Percentiles rank a stretch among this genome's conserved stretches.
These are phyloP conservation scores for Diabrotica balteata DNA, from an alignment of 2,888 invertebrate genomes.

Conservation along the genomic window DNA sequence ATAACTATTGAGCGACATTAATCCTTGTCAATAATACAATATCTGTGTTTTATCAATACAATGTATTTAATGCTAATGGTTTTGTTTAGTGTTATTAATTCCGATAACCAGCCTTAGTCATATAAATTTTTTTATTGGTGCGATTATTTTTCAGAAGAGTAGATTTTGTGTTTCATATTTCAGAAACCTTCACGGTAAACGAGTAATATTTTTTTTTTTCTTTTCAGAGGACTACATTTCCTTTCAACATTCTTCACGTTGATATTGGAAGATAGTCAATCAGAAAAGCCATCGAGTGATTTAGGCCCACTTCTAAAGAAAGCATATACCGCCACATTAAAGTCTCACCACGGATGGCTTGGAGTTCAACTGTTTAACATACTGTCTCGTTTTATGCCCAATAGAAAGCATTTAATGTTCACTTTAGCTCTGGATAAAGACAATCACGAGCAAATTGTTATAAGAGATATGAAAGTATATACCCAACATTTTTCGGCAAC, in stretches of 20 bases:
- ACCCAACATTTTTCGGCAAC: slow-evolving; percentile 66
- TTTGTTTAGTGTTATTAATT: too few species aligned
- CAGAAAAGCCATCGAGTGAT: slow-evolving; percentile 62
- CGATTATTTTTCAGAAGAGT: too few species aligned
- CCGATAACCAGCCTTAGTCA: too few species aligned
- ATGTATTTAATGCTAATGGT: too few species aligned
- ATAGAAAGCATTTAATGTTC: slow-evolving; percentile 44
- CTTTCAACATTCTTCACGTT: slow-evolving; percentile 67
- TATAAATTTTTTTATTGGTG: too few species aligned
- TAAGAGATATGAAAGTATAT: slow-evolving; percentile 60
- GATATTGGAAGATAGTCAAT: slow-evolving; percentile 63
- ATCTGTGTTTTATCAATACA: too few species aligned
- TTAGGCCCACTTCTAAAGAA: slow-evolving; percentile 69
- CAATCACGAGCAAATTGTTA: slow-evolving; percentile 53
- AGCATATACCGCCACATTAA: slow-evolving; percentile 75
- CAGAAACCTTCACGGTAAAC: too few species aligned
- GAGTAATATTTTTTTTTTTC: neutral
- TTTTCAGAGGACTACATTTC: slow-evolving; percentile 69
- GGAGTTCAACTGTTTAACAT: slow-evolving; percentile 76
- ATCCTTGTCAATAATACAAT: too few species aligned
- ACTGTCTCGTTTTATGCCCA: slow-evolving; percentile 50
- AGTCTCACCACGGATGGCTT: slow-evolving; percentile 79
- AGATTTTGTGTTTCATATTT: too few species aligned
- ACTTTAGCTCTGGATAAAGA: slow-evolving; percentile 47
- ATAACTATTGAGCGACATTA: too few species aligned